These are phyloP conservation scores for Sycophaga agraensis DNA, from an alignment of 1,140 invertebrate genomes.

Conservation along the genomic window DNA sequence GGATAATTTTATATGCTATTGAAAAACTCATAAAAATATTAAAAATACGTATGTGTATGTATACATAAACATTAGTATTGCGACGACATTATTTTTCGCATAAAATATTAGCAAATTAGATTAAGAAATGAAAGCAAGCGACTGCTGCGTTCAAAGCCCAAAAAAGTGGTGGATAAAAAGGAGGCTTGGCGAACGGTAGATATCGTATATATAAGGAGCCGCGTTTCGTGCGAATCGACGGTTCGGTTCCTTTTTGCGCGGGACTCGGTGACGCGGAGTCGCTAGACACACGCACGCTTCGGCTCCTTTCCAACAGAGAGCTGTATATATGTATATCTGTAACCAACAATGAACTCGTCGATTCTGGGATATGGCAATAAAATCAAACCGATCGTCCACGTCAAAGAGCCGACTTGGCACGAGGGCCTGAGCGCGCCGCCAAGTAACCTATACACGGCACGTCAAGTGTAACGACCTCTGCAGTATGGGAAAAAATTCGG, in stretches of 20 bases:
- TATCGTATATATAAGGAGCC: constrained; percentile 23
- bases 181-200: not conserved
- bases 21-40: too few species aligned
- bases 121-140: constrained; percentile 13
- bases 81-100: too few species aligned
- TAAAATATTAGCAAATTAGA: constrained; percentile 21
- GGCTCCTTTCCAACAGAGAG: not conserved
- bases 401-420: not conserved
- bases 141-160: too few species aligned
- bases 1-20: too few species aligned
- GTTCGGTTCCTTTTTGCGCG: not conserved
- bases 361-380: constrained; percentile 15
- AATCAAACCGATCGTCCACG: not conserved
- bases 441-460: not conserved
- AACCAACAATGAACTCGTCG: constrained; percentile 19
- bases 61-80: too few species aligned
- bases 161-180: not conserved
- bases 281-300: not conserved
- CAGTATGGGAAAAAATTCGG: too few species aligned
- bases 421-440: too few species aligned
- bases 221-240: constrained; percentile 9
- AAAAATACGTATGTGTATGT: too few species aligned
- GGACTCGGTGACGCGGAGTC: too few species aligned
- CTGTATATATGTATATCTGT: too few species aligned
- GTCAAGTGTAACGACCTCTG: constrained; percentile 17